Percentiles rank a stretch among this genome's conserved stretches.
phyloP scores from a whole-genome alignment of 2,113 vertebrate genomes.

The Pipra filicauda region DNA sequence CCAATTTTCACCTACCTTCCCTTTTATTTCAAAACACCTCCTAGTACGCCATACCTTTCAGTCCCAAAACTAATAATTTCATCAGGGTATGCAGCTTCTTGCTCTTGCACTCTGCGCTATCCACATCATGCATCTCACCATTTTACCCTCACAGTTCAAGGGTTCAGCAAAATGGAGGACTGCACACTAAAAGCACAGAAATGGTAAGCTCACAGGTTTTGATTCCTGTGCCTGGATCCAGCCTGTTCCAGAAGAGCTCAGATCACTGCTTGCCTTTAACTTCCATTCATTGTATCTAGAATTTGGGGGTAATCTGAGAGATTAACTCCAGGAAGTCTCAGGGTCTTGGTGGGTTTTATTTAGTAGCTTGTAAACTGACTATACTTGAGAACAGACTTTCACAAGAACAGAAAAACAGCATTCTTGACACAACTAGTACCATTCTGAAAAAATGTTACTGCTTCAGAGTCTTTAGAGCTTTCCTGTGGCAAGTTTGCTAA shows the following conservation, averaged over 20 bases:
- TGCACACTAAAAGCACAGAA: neutral
- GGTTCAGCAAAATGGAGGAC: neutral
- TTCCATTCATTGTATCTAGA: rapidly evolving
- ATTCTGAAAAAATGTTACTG: neutral
- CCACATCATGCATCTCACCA: neutral
- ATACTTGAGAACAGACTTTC: neutral
- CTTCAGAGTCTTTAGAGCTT: neutral
- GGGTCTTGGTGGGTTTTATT: neutral
- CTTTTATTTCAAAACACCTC: neutral
- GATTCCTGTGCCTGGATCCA: neutral
- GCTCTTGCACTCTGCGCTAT: neutral
- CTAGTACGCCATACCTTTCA: neutral
- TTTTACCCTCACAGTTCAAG: neutral
- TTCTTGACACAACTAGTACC: neutral
- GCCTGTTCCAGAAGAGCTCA: neutral
- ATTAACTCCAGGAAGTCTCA: neutral
- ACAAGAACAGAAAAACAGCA: neutral
- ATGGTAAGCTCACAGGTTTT: neutral
- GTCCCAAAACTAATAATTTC: neutral
- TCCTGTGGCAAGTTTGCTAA: neutral
- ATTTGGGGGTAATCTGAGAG: neutral
- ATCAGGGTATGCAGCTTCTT: neutral
- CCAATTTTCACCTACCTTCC: neutral
- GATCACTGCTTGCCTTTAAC: neutral
- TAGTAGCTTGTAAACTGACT: neutral